Evolutionary conservation across 2,888 invertebrate species (phyloP), one percentile per base, ranked within the genome.

Genomic region (Melieria omissa): DNA sequence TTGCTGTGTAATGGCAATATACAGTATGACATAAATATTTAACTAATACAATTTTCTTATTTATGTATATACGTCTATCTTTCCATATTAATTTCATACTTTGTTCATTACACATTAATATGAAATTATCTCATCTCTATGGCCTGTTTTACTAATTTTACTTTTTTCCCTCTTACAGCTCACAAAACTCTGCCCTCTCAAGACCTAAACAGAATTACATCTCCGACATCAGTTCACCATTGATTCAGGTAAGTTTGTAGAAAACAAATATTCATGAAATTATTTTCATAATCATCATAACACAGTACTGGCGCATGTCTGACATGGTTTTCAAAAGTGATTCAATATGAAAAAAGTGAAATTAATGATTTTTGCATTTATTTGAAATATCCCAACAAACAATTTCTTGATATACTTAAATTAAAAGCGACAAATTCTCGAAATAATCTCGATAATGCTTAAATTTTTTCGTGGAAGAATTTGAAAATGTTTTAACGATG

Each of bases 211-310:
- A 84, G 78, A 87, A 85, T 73, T 84, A 93, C 93, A 85, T 95
- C 93, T 95, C 88, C 91, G 95, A 95, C 77, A 90, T 96, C 76
- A 95, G 94, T 89, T 97, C 97, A 65, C 97, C 98, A 14, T 90
- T 98, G 80, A 97, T 87, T 75, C 87, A 87, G 84, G 86, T 86
- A 81, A 73, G 78, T 69, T 46, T 4, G 29, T 29, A 29, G 29
- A 29, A 2, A 29, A 29, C 29, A 29, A 29, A 29, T 29, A 29
- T 29, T 29, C 2, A 29, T 3, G 29, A 3, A 29, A 29, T 29
- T 29, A 52, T 14, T 5, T 52, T 5, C 14, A n/a, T 52, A 52
- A 52, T 52, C 14, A n/a, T 52, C 12, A 52, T 52, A 52, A 52
- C 12, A 52, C 9, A n/a, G 9, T 14, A 52, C 29, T 29, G 29